Conservation (phyloP, 2,113 vertebrate genomes). For the Nyctibius bracteatus region DNA sequence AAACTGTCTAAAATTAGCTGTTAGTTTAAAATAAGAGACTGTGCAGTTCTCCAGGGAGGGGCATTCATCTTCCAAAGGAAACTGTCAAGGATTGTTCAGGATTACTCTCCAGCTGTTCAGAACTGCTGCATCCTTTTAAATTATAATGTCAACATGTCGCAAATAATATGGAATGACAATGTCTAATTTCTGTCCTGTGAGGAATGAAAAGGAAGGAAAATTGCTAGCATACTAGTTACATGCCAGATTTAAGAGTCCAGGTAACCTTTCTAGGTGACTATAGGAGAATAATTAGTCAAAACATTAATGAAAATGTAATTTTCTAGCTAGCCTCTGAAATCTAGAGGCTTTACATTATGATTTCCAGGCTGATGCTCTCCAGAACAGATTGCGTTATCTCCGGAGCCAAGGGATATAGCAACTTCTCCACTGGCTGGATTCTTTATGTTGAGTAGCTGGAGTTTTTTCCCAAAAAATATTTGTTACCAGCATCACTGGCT, state of each 20-base stretch:
- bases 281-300: constrained; percentile 27
- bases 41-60: constrained; percentile 50
- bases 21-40: constrained; percentile 61
- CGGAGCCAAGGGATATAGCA: neutral
- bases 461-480: neutral
- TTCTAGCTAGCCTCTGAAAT: constrained; percentile 20
- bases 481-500: neutral
- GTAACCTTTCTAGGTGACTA: constrained; percentile 11
- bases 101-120: constrained; percentile 70
- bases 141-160: constrained; percentile 62
- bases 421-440: neutral
- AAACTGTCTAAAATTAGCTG: constrained; percentile 66
- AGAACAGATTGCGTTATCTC: neutral
- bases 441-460: neutral
- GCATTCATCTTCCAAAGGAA: constrained; percentile 64
- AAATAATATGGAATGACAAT: constrained; percentile 58
- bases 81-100: constrained; percentile 65
- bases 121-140: constrained; percentile 66
- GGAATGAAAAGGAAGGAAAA: constrained; percentile 62
- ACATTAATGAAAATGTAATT: constrained; percentile 10
- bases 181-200: constrained; percentile 63
- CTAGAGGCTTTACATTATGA: neutral
- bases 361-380: neutral
- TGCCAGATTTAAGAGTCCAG: constrained; percentile 7
- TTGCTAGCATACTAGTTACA: constrained; percentile 23